Percentiles rank a stretch among this genome's conserved stretches.
These are phyloP conservation scores for Branchellion lobata DNA, from an alignment of 2,888 invertebrate species.

Conservation along the genomic window DNA sequence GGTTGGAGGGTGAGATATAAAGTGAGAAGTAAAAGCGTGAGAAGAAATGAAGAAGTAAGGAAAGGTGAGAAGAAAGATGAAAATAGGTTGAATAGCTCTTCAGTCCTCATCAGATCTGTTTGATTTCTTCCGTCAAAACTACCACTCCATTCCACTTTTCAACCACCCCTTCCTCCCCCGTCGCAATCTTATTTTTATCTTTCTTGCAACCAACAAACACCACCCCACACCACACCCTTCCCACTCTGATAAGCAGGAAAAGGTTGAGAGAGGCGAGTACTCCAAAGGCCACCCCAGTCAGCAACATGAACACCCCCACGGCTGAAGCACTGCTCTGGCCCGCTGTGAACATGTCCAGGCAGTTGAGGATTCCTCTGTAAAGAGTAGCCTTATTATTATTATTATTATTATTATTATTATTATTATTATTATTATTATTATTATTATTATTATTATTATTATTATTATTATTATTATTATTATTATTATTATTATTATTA, in stretches of 20 bases:
- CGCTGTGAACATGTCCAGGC: conserved; percentile 36
- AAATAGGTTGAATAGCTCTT: too few species aligned
- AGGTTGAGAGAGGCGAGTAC: conserved; percentile 5
- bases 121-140: too few species aligned
- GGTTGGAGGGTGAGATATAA: background rate
- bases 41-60: background rate
- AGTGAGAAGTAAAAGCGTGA: background rate
- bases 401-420: background rate
- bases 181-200: background rate
- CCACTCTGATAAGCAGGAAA: conserved; percentile 19
- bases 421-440: background rate
- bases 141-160: background rate
- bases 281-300: conserved; percentile 34
- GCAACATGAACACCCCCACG: conserved; percentile 36
- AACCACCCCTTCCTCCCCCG: background rate
- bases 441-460: too few species aligned
- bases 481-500: too few species aligned
- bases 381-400: too few species aligned
- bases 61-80: background rate
- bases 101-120: too few species aligned
- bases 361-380: conserved; percentile 39
- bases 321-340: background rate
- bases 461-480: too few species aligned
- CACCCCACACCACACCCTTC: background rate
- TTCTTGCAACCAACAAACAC: background rate